Evolutionary conservation across 2,888 invertebrate species (phyloP), one percentile per base, ranked within the genome.

Genomic region (Sepioteuthis lessoniana): DNA sequence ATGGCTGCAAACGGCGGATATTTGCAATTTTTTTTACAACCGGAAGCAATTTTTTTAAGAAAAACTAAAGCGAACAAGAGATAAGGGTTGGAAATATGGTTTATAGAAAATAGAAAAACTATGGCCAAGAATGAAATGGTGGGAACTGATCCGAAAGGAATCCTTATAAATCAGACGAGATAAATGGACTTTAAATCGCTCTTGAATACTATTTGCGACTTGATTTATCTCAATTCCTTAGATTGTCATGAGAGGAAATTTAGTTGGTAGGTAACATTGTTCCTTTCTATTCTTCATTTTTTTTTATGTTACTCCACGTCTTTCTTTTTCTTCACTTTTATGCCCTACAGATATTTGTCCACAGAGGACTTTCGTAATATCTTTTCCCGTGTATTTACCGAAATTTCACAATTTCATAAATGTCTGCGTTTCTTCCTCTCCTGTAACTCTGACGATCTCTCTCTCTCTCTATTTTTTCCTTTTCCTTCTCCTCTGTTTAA

Each of bases 151-250:
- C 10, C 19, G 35, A n/a, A 35, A n/a, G 13, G 76, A 76, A 76
- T 76, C 76, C 76, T n/a, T 76, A 76, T n/a, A 76, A 76, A 35
- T 35, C 76, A 76, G 76, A 76, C 76, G n/a, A 76, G 76, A 76
- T 76, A 76, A 76, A 76, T 35, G 25, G n/a, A 76, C n/a, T n/a
- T 76, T n/a, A 76, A 35, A n/a, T n/a, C 7, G n/a, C n/a, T 76
- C 76, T n/a, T n/a, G 16, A 35, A 76, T 5, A 76, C n/a, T 35
- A 76, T 76, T n/a, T 76, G 76, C 19, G n/a, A 76, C 31, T 76
- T 76, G 76, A 31, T 76, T 76, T 76, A 76, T 76, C 76, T 31
- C 31, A n/a, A 8, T n/a, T 1, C 31, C 13, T 76, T n/a, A n/a
- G 55, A 55, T 55, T 25, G 25, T 25, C 55, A 55, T 25, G 55